Conservation (phyloP, 2,888 invertebrate species). For the Hydropsyche betteni region DNA sequence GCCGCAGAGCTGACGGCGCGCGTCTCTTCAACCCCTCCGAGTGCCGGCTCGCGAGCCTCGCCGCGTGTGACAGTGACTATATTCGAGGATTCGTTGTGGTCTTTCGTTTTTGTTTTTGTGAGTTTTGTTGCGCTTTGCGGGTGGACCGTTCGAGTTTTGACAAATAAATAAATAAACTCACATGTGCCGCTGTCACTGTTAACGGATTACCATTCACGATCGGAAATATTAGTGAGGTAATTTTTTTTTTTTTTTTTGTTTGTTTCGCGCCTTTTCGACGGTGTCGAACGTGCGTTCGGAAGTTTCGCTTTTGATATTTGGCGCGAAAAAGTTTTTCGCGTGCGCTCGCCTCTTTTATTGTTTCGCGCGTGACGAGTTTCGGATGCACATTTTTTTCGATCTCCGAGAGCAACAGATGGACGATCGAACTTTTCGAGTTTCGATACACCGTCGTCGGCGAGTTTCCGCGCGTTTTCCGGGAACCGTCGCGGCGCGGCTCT, state of each 20-base stretch:
- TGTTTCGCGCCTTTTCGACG: neutral
- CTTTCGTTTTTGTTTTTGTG: too few species aligned
- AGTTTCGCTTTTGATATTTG: neutral
- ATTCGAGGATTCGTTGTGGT: neutral
- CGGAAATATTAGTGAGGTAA: too few species aligned
- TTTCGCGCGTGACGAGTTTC: neutral
- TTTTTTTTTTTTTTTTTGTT: neutral
- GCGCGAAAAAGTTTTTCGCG: conserved; percentile 26
- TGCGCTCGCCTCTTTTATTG: neutral
- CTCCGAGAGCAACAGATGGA: too few species aligned
- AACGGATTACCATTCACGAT: too few species aligned
- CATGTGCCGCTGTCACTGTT: too few species aligned
- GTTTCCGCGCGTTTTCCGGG: too few species aligned
- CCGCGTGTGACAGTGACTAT: neutral
- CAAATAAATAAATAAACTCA: too few species aligned
- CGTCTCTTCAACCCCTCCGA: neutral
- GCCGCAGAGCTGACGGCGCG: neutral
- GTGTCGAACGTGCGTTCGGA: neutral
- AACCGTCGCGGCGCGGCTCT: too few species aligned
- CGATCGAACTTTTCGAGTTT: too few species aligned
- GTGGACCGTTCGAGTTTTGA: too few species aligned
- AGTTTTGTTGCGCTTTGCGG: too few species aligned
- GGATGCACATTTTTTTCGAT: neutral
- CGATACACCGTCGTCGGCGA: too few species aligned
- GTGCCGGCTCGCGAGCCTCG: neutral